Conservation (phyloP, 2,113 vertebrate genomes). For the Catharus minimus region DNA sequence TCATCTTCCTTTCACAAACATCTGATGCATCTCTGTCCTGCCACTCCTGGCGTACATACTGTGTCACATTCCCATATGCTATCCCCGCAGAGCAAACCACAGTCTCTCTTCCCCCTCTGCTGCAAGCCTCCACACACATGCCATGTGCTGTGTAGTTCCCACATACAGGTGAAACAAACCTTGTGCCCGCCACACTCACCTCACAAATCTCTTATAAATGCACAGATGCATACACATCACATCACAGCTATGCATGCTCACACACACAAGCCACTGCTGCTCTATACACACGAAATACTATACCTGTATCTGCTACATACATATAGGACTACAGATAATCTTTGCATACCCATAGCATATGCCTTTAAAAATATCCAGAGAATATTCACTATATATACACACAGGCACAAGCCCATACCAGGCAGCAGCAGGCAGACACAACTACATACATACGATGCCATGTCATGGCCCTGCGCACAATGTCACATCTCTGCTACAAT, state of each 20-base stretch:
- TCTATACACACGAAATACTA: not conserved
- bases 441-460: not conserved
- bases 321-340: not conserved
- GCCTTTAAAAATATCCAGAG: conserved; percentile 4
- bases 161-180: not conserved
- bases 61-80: not conserved
- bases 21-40: not conserved
- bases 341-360: not conserved
- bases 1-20: not conserved
- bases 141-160: not conserved
- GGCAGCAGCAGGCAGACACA: not conserved
- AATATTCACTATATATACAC: not conserved
- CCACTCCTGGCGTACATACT: rapidly evolving
- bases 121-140: not conserved
- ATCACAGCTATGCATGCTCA: not conserved
- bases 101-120: not conserved
- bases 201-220: not conserved
- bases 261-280: not conserved
- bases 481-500: not conserved
- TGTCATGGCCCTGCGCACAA: not conserved
- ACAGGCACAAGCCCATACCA: not conserved
- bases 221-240: not conserved
- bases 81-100: not conserved
- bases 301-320: not conserved
- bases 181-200: rapidly evolving